Evolutionary conservation across 2,797 vertebrate species (phyloP), one percentile per base, ranked within the genome.

Genomic region (Fistularia commersonii): DNA sequence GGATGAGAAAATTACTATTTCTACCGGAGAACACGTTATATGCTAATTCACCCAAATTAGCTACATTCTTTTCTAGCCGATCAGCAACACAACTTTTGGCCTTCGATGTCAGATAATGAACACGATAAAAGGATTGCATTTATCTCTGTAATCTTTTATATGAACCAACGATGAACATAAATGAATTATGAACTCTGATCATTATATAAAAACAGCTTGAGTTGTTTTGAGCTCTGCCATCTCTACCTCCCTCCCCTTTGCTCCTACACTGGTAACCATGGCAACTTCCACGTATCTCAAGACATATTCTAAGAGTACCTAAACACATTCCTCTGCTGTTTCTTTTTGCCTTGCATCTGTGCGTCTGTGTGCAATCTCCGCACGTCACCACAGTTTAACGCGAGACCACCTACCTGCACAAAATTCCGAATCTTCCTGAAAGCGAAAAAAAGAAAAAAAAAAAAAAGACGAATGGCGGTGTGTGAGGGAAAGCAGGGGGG

Each of bases 231-330:
- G 77, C 81, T 75, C 57, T 41, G 37, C 66, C 63, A 75, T 86
- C 70, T 80, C 69, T 77, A 61, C 76, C 75, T 43, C 53, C 53
- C 58, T 59, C 47, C 41, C 46, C 48, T 65, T 54, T 77, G 61
- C 51, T 81, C 66, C 74, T 74, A 63, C 61, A 40, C 49, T 34
- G 49, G 88, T 91, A 81, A 87, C 90, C 88, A 91, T 90, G 71
- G 90, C 82, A 90, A 91, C 88, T 23, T 64, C 56, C 75, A 66
- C 47, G 44, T 82, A 89, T 84, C 85, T 81, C 82, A 87, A 81
- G 77, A 82, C 79, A 76, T 66, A 77, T 69, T 76, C 37, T 8
- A 64, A 61, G 74, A 81, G 6, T 76, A 81, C 70, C 72, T 60
- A 70, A 72, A 70, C 74, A 74, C 79, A 41, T 82, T 87, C 86